Conservation (phyloP, 2,888 invertebrate species). For the Blastobasis adustella region DNA sequence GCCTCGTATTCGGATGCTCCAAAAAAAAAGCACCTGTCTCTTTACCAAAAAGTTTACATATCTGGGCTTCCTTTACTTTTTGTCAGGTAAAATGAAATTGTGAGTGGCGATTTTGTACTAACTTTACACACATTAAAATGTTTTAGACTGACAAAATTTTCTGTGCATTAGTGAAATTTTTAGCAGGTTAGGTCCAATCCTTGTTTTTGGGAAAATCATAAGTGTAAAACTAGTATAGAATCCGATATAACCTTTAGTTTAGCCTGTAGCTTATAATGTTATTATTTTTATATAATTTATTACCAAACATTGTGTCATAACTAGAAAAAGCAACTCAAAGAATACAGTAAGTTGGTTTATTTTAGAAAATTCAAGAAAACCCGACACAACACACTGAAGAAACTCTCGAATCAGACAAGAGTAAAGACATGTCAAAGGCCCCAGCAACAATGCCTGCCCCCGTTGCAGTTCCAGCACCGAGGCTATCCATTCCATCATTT, state of each 20-base stretch:
- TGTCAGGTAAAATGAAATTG: constrained; percentile 25
- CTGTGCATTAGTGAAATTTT: constrained; percentile 6
- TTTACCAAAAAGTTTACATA: background rate
- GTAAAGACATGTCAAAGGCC: constrained; percentile 25
- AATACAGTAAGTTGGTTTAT: background rate
- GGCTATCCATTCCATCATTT: constrained; percentile 41
- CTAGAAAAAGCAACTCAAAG: too few relatives aligned
- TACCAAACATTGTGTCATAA: too few relatives aligned
- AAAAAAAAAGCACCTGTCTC: constrained; percentile 22
- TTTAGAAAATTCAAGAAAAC: constrained; percentile 50
- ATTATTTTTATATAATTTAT: too few relatives aligned
- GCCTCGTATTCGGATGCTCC: background rate
- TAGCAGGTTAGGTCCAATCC: constrained; percentile 21
- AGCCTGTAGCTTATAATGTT: too few relatives aligned
- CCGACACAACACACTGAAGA: constrained; percentile 26
- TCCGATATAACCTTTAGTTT: too few relatives aligned
- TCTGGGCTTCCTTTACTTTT: constrained; percentile 11
- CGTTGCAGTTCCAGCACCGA: constrained; percentile 23
- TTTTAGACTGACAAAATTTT: constrained; percentile 3
- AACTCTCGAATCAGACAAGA: constrained; percentile 11
- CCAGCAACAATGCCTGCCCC: constrained; percentile 17
- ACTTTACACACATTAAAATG: background rate
- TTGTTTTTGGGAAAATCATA: constrained; percentile 3
- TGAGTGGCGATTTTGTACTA: constrained; percentile 21
- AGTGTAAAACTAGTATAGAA: background rate